These are phyloP conservation scores for Serrognathus titanus DNA, from an alignment of 2,888 invertebrate genomes.

Conservation along the genomic window DNA sequence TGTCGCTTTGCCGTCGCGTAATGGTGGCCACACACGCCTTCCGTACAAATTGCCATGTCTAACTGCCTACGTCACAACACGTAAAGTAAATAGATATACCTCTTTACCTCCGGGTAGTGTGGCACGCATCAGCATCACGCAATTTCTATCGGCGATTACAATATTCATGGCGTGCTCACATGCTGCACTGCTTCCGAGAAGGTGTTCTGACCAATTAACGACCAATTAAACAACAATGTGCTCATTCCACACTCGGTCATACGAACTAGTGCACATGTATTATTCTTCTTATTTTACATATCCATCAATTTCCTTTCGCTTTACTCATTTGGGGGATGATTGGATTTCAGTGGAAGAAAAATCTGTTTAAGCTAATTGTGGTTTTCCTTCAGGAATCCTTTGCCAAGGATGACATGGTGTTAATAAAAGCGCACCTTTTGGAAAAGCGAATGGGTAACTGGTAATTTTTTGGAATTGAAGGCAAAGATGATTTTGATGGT, in stretches of 20 bases:
- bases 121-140: constrained; percentile 26
- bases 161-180: constrained; percentile 30
- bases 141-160: constrained; percentile 31
- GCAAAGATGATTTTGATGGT: too few relatives aligned
- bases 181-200: constrained; percentile 30
- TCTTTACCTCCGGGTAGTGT: constrained; percentile 33
- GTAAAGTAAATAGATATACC: constrained; percentile 34
- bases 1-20: neutral
- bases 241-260: constrained; percentile 27
- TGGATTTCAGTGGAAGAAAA: too few relatives aligned
- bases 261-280: constrained; percentile 29
- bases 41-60: constrained; percentile 29
- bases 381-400: too few relatives aligned
- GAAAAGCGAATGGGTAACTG: too few relatives aligned
- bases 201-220: constrained; percentile 33
- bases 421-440: too few relatives aligned
- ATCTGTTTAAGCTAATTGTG: too few relatives aligned
- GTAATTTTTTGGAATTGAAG: too few relatives aligned
- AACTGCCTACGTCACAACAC: constrained; percentile 30
- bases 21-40: constrained; percentile 26
- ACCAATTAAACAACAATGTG: constrained; percentile 34
- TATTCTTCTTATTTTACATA: neutral
- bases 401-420: too few relatives aligned
- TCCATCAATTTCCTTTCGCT: too few relatives aligned
- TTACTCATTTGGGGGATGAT: too few relatives aligned